phyloP scores from a whole-genome alignment of 2,888 invertebrate genomes.

The Tenthredo amoena region DNA sequence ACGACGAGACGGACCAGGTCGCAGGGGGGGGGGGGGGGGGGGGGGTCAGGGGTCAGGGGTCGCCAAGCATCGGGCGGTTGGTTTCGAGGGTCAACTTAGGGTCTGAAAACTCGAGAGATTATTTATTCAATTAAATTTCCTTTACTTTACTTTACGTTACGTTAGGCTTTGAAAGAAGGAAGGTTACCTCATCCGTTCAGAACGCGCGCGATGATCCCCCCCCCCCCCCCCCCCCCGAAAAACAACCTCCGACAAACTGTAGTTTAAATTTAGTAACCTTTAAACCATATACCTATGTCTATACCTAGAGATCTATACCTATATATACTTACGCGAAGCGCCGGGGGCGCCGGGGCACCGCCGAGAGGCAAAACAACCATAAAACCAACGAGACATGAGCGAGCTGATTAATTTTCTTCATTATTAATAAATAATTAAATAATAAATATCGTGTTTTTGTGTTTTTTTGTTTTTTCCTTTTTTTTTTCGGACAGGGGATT shows the following conservation, averaged over 20 bases:
- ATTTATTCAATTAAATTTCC: constrained; percentile 30
- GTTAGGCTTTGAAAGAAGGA: neutral
- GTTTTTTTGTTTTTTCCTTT: neutral
- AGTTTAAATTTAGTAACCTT: neutral
- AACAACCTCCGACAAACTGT: neutral
- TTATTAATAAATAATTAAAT: no score
- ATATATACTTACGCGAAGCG: neutral
- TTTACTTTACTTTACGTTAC: constrained; percentile 20
- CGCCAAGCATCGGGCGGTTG: neutral
- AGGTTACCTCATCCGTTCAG: neutral
- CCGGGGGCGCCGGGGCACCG: no score
- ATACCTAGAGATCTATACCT: no score
- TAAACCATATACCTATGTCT: neutral
- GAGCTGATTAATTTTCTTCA: neutral
- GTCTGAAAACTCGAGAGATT: constrained; percentile 11
- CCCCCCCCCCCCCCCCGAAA: neutral
- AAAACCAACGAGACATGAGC: neutral
- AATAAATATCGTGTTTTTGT: neutral
- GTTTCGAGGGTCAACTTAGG: neutral
- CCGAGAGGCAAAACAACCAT: no score
- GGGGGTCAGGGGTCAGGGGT: neutral
- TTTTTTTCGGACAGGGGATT: no score
- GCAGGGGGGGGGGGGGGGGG: neutral
- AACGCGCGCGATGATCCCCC: no score
- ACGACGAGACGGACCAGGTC: no score